phyloP scores from a whole-genome alignment of 2,113 vertebrate genomes.

The Campylorhamphus procurvoides region DNA sequence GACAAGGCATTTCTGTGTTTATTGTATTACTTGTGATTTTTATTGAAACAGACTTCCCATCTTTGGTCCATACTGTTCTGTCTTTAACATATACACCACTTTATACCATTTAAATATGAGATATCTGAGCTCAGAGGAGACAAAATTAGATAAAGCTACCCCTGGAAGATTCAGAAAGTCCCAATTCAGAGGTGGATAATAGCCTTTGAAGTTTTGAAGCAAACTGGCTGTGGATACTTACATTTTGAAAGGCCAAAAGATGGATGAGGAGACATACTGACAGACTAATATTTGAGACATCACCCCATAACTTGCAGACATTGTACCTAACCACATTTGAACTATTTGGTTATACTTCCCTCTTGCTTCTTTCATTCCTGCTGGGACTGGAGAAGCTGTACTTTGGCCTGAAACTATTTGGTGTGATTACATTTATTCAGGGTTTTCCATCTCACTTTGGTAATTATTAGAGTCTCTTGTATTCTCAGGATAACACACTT shows the following conservation, averaged over 20 bases:
- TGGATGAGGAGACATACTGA: neutral
- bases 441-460: neutral
- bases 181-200: neutral
- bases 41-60: neutral
- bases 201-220: neutral
- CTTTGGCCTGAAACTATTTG: neutral
- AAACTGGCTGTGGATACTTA: neutral
- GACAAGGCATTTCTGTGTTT: neutral
- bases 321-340: neutral
- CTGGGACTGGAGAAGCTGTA: neutral
- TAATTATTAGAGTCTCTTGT: neutral
- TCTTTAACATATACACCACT: neutral
- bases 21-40: neutral
- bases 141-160: neutral
- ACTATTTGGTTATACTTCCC: neutral
- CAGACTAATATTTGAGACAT: neutral
- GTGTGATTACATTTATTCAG: neutral
- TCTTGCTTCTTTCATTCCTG: neutral
- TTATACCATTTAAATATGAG: neutral
- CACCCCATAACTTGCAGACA: neutral
- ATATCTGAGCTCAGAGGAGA: neutral
- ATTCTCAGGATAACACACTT: neutral
- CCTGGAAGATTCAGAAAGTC: neutral
- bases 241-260: neutral
- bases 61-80: neutral